Evolutionary conservation across 2,797 vertebrate species (phyloP), one percentile per base, ranked within the genome.

Genomic region (Girardinus metallicus): DNA sequence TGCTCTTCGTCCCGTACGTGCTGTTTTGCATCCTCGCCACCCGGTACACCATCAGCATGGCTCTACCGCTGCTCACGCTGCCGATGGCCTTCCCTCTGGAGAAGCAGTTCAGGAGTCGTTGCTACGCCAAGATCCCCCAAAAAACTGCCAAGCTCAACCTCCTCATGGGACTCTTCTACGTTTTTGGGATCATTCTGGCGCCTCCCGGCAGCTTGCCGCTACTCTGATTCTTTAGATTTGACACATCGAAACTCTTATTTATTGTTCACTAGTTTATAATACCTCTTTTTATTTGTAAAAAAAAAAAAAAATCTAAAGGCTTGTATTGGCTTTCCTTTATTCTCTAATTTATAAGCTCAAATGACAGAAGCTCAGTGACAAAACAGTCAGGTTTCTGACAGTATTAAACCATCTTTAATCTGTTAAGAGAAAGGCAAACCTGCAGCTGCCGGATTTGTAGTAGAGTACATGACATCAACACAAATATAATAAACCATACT

Each of bases 141-240:
- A 96, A 96, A 94, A 99, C 98, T 0, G 98, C 98, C 91, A 99
- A 99, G 51, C 97, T 99, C 86, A 99, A 99, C 86, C 96, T 99
- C 1, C 95, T 99, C 5, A 94, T 99, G 93, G 99, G 98, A 78
- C 96, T 99, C 66, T 99, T 99, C 88, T 99, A 99, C 0, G 97
- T 99, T 18, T 98, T 97, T 1, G 98, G 97, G 53, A 98, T 99
- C 62, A 96, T 97, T 0, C 85, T 99, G 83, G 97, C 98, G 0
- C 98, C 98, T 1, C 89, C 92, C 0, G 97, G 98, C 44, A 96
- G 97, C 77, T 95, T 99, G 83, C 99, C 98, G 9, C 94, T 95
- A 83, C 93, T 99, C 81, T 96, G 87, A 95, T 87, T 46, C 5
- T 80, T 74, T 80, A 74, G 71, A 31, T 85, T 81, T 84, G 36